Evolutionary conservation across 2,888 invertebrate species (phyloP).

Genomic region (Halictus quadricinctus): DNA sequence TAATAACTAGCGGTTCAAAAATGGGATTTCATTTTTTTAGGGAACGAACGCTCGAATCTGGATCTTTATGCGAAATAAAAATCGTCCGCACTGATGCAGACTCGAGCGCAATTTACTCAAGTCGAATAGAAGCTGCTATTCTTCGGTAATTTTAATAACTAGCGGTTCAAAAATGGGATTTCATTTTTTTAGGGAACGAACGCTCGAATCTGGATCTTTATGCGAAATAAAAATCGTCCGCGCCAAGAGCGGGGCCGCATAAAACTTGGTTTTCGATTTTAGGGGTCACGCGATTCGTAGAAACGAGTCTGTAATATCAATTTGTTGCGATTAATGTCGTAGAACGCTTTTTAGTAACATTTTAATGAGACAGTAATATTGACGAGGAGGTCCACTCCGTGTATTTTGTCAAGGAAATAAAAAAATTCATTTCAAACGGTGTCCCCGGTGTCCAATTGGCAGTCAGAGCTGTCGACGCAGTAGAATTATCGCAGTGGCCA

Average conservation of each 20-base stretch:
- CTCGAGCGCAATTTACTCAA: too few species aligned
- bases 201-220: not conserved
- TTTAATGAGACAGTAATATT: not conserved
- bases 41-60: not conserved
- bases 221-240: not conserved
- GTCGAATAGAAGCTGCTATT: too few species aligned
- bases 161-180: too few species aligned
- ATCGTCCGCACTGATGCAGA: not conserved
- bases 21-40: not conserved
- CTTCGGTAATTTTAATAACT: too few species aligned
- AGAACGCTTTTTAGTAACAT: too few species aligned
- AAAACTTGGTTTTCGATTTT: too few species aligned
- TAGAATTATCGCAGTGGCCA: slow-evolving; percentile 18
- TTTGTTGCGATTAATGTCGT: too few species aligned
- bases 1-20: not conserved
- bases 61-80: not conserved
- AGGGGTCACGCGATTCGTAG: too few species aligned
- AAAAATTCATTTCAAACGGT: not conserved
- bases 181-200: not conserved
- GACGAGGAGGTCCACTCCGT: not conserved
- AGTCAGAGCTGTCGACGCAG: not conserved
- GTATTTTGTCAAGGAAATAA: not conserved
- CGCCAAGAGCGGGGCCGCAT: too few species aligned
- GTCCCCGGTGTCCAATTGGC: not conserved
- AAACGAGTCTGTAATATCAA: too few species aligned